Evolutionary conservation across 2,113 vertebrate genomes (phyloP).

Genomic region (Coregonus clupeaformis): DNA sequence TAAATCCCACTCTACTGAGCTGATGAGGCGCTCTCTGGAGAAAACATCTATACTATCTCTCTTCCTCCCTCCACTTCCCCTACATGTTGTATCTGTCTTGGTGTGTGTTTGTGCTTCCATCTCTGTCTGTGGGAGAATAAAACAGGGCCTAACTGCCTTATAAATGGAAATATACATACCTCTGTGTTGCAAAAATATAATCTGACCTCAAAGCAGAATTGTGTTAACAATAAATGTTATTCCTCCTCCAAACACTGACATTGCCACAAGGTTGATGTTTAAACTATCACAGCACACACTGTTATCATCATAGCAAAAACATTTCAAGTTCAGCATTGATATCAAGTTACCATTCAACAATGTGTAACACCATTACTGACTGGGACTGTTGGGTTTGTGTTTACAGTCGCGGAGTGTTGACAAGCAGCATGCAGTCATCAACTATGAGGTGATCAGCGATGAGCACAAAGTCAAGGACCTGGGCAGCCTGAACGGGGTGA

Average conservation of each 20-base stretch:
- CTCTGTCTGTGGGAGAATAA: background rate
- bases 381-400: constrained; percentile 32
- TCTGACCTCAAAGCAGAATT: background rate
- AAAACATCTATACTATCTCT: constrained; percentile 37
- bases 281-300: background rate
- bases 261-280: background rate
- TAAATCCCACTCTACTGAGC: too few species aligned
- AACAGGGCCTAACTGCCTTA: too few species aligned
- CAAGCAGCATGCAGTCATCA: constrained; percentile 97
- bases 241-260: background rate
- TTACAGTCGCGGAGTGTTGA: constrained; percentile 95
- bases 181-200: too few species aligned
- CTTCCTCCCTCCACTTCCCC: constrained; percentile 1
- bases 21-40: too few species aligned
- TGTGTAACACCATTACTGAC: background rate
- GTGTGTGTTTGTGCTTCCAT: constrained; percentile 2
- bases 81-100: background rate
- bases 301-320: background rate
- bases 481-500: constrained; percentile 97
- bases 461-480: constrained; percentile 96
- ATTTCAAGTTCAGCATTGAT: background rate
- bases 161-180: too few species aligned
- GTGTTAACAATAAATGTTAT: background rate
- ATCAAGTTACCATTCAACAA: background rate
- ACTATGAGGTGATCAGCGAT: constrained; percentile 87